Evolutionary conservation across 2,113 vertebrate genomes (phyloP).

Genomic region (Sylvietta virens): DNA sequence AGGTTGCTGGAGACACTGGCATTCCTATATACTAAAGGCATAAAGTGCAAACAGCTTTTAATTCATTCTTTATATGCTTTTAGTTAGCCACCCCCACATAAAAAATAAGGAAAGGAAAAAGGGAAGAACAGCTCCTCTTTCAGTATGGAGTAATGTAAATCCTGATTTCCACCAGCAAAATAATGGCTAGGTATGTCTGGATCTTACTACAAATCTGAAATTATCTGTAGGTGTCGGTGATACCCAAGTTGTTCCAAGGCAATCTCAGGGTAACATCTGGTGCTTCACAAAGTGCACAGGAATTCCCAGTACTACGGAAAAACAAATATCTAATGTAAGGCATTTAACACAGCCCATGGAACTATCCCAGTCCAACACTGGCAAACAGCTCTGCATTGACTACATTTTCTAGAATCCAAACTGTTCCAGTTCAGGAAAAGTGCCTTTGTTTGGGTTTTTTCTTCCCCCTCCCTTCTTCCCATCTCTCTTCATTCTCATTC

Average conservation of each 20-base stretch:
- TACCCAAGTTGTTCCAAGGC: not conserved
- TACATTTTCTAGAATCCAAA: not conserved
- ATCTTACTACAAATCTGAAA: not conserved
- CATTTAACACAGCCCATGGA: not conserved
- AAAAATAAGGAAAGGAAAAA: not conserved
- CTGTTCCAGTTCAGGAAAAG: not conserved
- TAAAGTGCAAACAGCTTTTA: not conserved
- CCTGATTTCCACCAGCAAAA: not conserved
- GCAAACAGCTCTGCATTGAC: not conserved
- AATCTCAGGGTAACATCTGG: not conserved
- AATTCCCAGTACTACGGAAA: not conserved
- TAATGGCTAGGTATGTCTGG: not conserved
- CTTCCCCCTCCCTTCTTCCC: not conserved
- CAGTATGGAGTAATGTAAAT: not conserved
- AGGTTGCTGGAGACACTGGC: not conserved
- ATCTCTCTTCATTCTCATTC: not conserved
- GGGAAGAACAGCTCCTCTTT: not conserved
- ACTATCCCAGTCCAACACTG: not conserved
- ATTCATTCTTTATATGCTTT: not conserved
- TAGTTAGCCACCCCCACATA: not conserved
- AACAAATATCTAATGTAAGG: not conserved
- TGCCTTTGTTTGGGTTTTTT: not conserved
- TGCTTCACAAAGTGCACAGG: not conserved
- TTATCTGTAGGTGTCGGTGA: not conserved
- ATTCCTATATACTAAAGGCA: not conserved